Evolutionary conservation across 2,113 vertebrate genomes (phyloP).

Genomic region (Cariama cristata): DNA sequence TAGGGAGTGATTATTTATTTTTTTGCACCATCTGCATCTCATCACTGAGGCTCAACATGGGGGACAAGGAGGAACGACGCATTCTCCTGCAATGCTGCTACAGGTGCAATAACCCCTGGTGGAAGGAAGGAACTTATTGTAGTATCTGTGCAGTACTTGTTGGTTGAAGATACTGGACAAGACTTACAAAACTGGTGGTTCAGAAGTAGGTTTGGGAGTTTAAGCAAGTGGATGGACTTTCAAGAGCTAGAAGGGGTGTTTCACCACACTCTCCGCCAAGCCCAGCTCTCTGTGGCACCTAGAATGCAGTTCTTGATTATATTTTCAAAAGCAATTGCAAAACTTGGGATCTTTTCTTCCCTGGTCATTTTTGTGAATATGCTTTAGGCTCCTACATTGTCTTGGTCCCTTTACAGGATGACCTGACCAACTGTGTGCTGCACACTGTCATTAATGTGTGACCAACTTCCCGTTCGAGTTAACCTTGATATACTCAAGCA

Average conservation of each 20-base stretch:
- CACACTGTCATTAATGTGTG: no score
- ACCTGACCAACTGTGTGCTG: not conserved
- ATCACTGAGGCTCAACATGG: not conserved
- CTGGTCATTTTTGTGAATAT: not conserved
- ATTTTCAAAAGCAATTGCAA: not conserved
- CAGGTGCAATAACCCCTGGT: rapidly evolving
- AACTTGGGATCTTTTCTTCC: not conserved
- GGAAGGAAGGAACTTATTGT: not conserved
- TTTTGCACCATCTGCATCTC: not conserved
- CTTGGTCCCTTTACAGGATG: not conserved
- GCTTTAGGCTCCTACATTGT: not conserved
- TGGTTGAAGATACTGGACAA: not conserved
- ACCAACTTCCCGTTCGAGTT: not conserved
- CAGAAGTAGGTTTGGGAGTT: not conserved
- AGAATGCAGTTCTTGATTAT: not conserved
- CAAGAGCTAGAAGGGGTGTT: not conserved
- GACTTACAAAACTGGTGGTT: not conserved
- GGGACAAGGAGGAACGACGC: not conserved
- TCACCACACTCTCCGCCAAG: not conserved
- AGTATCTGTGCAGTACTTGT: not conserved
- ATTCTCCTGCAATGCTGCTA: not conserved
- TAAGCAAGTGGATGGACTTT: not conserved
- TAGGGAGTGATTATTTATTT: not conserved
- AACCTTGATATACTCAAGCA: not conserved
- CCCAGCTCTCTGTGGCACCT: not conserved